These are phyloP conservation scores for Ramphastos sulfuratus DNA, from an alignment of 2,113 vertebrate species.

Conservation along the genomic window DNA sequence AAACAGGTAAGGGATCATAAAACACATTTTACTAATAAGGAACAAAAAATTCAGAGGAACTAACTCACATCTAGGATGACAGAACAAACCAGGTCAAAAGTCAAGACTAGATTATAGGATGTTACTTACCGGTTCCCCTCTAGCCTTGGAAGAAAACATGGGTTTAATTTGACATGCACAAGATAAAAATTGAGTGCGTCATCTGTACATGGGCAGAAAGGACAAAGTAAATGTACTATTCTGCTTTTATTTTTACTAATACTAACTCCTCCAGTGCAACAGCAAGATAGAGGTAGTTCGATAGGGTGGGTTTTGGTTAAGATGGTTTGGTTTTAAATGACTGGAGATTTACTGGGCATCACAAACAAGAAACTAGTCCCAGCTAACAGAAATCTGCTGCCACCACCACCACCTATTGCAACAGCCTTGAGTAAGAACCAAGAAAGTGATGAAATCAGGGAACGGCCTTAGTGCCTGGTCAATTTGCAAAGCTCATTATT, in stretches of 20 bases:
- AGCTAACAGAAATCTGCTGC: not conserved
- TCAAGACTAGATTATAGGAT: not conserved
- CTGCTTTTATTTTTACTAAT: no score
- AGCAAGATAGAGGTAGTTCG: not conserved
- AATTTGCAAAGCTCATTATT: not conserved
- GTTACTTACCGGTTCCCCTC: not conserved
- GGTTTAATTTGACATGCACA: not conserved
- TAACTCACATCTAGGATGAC: not conserved
- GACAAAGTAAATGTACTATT: not conserved
- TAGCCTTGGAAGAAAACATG: not conserved
- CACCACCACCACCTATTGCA: not conserved
- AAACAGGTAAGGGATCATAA: not conserved
- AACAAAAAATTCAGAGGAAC: not conserved
- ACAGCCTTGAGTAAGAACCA: not conserved
- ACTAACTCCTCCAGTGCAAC: not conserved
- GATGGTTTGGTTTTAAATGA: not conserved
- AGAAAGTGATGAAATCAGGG: not conserved
- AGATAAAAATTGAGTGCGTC: not conserved
- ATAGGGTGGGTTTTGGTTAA: not conserved
- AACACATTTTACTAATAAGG: not conserved
- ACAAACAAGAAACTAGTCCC: not conserved
- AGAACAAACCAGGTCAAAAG: not conserved
- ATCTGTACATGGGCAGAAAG: not conserved
- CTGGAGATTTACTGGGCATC: not conserved
- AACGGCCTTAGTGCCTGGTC: not conserved